Conservation (phyloP, 2,113 vertebrate species). For the Mixornis gularis region DNA sequence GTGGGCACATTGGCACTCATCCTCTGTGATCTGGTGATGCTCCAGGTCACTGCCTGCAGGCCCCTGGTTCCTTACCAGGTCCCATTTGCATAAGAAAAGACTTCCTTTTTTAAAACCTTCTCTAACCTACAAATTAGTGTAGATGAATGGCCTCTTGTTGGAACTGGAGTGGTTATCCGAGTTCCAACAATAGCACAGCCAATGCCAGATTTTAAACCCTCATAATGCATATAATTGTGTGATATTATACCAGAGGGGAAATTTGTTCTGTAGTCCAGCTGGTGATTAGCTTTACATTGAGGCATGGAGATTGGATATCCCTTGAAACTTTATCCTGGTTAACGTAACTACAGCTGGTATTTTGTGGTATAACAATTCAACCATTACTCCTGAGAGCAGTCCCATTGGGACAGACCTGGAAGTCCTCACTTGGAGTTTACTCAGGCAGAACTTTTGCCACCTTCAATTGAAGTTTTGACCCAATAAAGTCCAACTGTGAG, state of each 20-base stretch:
- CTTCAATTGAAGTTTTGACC: background rate
- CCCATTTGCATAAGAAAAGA: slow-evolving; percentile 52
- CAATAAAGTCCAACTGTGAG: background rate
- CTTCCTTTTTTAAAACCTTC: slow-evolving; percentile 54
- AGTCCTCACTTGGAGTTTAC: background rate
- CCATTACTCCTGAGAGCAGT: slow-evolving; percentile 26
- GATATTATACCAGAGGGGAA: slow-evolving; percentile 65
- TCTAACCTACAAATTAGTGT: slow-evolving; percentile 49
- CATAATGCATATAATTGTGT: slow-evolving; percentile 59
- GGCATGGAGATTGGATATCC: slow-evolving; percentile 53
- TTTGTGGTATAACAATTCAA: slow-evolving; percentile 53
- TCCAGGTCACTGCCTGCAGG: background rate
- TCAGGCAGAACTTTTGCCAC: background rate
- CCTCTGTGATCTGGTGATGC: background rate
- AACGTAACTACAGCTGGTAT: slow-evolving; percentile 63
- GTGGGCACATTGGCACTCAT: accelerated
- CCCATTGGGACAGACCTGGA: slow-evolving; percentile 36
- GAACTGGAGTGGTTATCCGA: slow-evolving; percentile 27
- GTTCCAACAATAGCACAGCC: slow-evolving; percentile 64
- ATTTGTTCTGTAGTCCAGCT: slow-evolving; percentile 59
- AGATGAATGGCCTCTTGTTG: slow-evolving; percentile 56
- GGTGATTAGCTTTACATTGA: slow-evolving; percentile 63
- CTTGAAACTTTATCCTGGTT: slow-evolving; percentile 57
- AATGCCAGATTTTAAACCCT: slow-evolving; percentile 63
- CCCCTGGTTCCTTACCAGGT: background rate